Base-by-base conservation (phyloP, 2,888 invertebrate genomes). In the Sarcophaga carnaria region DNA sequence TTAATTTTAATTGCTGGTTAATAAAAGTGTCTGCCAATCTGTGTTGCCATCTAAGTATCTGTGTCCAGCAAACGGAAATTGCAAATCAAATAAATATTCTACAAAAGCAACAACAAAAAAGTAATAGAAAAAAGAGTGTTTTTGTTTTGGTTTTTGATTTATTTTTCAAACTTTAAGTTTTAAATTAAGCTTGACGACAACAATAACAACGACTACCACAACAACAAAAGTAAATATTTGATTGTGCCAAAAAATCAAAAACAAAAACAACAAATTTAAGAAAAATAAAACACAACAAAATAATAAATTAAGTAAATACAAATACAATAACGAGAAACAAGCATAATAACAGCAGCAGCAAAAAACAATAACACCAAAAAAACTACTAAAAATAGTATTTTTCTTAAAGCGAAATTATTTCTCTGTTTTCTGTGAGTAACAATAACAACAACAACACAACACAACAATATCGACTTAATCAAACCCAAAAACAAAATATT, bases 381-480 rank as follows among this genome's bases (percentile, higher is more conserved):
- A 78, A 77, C 59, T 60, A 14, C 54, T 17, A 71, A 62, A 79
- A 69, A 67, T 62, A 62, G 78, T 62, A 49, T 83, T 83, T 78
- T 83, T 78, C 77, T 83, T 66, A 66, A 79, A 69, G 69, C 49
- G 63, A 70, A 62, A 37, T 37, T 6, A 6, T 0, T 54, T 22
- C 71, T 80, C 70, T 79, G 2, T 54, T 22, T 76, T 80, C 70
- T 79, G 87, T 84, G 87, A 87, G 87, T 87, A 83, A 81, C 67
- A 80, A 75, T 82, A 79, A 85, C 66, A 86, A 63, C 70, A 85
- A 80, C 63, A 37, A 6, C 27, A 5, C 0, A 27, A 5, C 37
- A 37, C 37, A 70, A 47, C 62, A 63, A 8, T 22, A 64, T 22
- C 25, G 22, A 64, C 14, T 14, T 66, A 66, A 54, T 54, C 5